Conservation (phyloP, 2,888 invertebrate genomes). For the Magallana nippona region DNA sequence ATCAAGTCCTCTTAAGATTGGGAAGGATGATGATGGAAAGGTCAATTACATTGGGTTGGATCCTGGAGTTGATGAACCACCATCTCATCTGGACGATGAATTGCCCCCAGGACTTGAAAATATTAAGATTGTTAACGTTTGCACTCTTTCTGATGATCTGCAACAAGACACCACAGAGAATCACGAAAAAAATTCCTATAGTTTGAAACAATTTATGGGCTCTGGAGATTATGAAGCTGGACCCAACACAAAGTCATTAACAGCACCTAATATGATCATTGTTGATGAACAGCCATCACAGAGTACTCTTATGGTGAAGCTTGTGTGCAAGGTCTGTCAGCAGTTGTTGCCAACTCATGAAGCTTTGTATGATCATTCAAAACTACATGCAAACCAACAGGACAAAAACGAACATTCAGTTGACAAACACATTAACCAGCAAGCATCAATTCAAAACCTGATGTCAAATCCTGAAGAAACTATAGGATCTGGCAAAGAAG, state of each 20-base stretch:
- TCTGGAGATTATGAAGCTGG: not conserved
- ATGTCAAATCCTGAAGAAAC: no score
- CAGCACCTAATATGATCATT: not conserved
- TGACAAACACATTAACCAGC: not conserved
- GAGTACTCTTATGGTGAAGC: constrained; percentile 1
- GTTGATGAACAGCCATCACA: constrained; percentile 6
- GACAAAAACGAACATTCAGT: not conserved
- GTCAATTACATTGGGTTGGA: constrained; percentile 15
- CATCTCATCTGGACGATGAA: not conserved
- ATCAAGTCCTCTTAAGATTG: not conserved
- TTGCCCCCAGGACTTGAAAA: constrained; percentile 11
- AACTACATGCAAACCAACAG: not conserved
- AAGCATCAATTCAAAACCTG: not conserved
- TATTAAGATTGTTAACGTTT: constrained; percentile 11
- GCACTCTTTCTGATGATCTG: not conserved
- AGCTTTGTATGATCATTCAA: not conserved
- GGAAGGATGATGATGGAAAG: not conserved
- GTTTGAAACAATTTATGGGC: not conserved
- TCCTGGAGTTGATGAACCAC: not conserved
- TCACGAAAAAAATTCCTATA: not conserved
- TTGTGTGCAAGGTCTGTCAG: constrained; percentile 18
- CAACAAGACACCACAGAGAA: not conserved
- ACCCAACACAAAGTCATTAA: not conserved
- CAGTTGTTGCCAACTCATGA: constrained; percentile 20
- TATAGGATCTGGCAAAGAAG: not conserved